A percentile compares a stretch with the other conserved stretches of the same genome.
These are phyloP conservation scores for Malacoraja senta DNA, from an alignment of 2,797 vertebrate species.

Conservation along the genomic window DNA sequence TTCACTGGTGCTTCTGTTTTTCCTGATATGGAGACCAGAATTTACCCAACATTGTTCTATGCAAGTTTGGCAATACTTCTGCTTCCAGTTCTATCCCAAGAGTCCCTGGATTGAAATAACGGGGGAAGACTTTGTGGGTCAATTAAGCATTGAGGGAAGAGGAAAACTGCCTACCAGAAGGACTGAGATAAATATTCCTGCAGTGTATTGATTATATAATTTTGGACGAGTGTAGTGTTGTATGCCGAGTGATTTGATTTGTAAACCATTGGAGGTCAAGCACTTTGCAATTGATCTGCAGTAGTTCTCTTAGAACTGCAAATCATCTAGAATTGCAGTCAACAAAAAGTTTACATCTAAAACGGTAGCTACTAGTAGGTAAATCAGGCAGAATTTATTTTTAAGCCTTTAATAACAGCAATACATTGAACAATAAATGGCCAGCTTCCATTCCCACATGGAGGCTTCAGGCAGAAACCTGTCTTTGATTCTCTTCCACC, in stretches of 20 bases:
- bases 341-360: background rate
- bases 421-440: too few relatives aligned
- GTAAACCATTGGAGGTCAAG: background rate
- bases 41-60: background rate
- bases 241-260: background rate
- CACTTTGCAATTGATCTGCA: background rate
- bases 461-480: background rate
- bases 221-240: background rate
- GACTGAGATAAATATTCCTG: background rate
- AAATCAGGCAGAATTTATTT: background rate
- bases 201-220: background rate
- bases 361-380: background rate
- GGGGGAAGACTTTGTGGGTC: background rate
- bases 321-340: background rate
- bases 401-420: background rate
- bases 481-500: background rate
- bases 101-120: background rate
- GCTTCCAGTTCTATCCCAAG: background rate
- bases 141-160: background rate
- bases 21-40: background rate
- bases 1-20: background rate
- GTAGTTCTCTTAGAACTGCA: background rate
- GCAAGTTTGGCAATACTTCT: background rate
- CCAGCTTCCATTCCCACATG: background rate
- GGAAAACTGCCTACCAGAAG: background rate